A percentile compares a stretch with the other conserved stretches of the same genome.
These are phyloP conservation scores for Cinclus cinclus DNA, from an alignment of 2,113 vertebrate genomes.

Conservation along the genomic window DNA sequence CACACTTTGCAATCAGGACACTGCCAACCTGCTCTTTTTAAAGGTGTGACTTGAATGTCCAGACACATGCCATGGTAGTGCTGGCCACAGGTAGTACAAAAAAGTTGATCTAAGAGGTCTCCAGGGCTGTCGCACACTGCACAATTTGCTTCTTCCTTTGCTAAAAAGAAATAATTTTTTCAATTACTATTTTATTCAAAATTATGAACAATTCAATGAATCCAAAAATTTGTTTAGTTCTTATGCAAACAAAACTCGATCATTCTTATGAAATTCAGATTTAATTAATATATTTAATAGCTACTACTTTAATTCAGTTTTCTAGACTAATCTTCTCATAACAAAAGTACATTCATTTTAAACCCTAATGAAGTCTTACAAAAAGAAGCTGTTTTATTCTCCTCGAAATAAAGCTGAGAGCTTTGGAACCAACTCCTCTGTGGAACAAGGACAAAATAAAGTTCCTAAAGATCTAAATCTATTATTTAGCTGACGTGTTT, in stretches of 20 bases:
- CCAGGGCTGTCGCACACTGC: constrained; percentile 82
- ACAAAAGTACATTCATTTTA: neutral
- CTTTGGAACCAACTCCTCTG: neutral
- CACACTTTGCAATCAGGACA: constrained; percentile 94
- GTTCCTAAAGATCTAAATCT: neutral
- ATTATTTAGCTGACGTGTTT: neutral
- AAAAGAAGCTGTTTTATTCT: neutral
- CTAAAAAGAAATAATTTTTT: constrained; percentile 64
- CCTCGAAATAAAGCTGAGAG: neutral
- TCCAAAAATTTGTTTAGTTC: neutral
- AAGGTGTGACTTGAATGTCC: constrained; percentile 84
- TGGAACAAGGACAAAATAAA: neutral
- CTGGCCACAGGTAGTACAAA: constrained; percentile 94
- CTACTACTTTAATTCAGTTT: neutral
- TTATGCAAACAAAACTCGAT: neutral
- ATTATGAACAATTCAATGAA: neutral
- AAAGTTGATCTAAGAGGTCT: constrained; percentile 86
- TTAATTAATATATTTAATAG: neutral
- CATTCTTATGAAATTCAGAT: neutral
- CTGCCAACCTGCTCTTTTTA: constrained; percentile 94
- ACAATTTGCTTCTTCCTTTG: constrained; percentile 90
- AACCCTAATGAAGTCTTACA: neutral
- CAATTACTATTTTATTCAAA: neutral
- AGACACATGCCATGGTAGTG: constrained; percentile 93
- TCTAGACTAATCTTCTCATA: neutral